Evolutionary conservation across 2,113 vertebrate species (phyloP), one percentile per base, ranked within the genome.

Genomic region (Ciconia stormi): DNA sequence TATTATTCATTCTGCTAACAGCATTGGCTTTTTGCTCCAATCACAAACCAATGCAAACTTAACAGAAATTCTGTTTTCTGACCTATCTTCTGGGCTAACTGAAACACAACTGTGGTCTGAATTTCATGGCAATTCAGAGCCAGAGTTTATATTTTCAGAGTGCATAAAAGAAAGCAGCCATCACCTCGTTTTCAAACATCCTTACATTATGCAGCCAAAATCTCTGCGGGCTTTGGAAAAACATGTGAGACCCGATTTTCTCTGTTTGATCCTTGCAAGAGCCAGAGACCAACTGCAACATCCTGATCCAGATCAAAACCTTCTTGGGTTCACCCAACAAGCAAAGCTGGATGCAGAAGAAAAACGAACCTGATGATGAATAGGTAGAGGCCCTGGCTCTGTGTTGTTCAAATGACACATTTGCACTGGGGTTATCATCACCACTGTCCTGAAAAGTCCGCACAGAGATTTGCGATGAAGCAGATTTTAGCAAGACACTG

Each of bases 31-130:
- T 63, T 52, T 62, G 44, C 63, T 92, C 58, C n/a, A 44, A 17
- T 63, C 82, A 55, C 76, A 84, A 90, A 72, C 18, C n/a, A 23
- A 5, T 26, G 66, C 70, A 86, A 73, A 65, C 30, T 74, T 61
- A 52, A 80, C 23, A 65, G 82, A 69, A 95, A 89, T 87, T 46
- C 69, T 62, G 34, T 29, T 77, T 89, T 66, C 77, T 81, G 83
- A 61, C 76, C 55, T 46, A 6, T 63, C 72, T 74, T 74, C 40
- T 82, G 79, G 61, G 70, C 65, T 81, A 30, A 44, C 50, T 22
- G 79, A 89, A 59, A 77, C 69, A 55, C 69, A 61, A 19, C 46
- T 6, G 1, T 56, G 53, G 69, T 72, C 50, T 69, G 55, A 42
- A 91, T 66, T 50, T 89, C 81, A 67, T 6, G 26, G 83, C 44